Percentiles rank a stretch among this genome's conserved stretches.
Evolutionary conservation across 92 coral and sea anemone species (phyloP).

Genomic region (Porites lobata): DNA sequence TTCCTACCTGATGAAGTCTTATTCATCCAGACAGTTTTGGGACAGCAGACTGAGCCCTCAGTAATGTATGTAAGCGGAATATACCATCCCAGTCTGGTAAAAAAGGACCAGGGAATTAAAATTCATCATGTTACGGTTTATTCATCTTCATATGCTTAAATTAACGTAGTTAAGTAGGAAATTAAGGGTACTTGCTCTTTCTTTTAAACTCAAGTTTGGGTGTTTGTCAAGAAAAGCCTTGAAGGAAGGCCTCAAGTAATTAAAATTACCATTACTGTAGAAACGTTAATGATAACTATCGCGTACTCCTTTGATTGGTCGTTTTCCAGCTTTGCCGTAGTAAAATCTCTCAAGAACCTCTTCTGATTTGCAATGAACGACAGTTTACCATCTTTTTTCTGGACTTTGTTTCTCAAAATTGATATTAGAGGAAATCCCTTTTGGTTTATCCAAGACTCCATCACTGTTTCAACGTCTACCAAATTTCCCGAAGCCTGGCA

Average conservation of each 20-base stretch:
- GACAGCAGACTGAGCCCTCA: conserved; percentile 32
- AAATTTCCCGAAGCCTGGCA: conserved; percentile 47
- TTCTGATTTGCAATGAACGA: conserved; percentile 62
- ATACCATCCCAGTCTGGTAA: conserved; percentile 56
- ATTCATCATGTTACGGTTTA: too few species aligned
- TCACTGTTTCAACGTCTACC: conserved; percentile 69
- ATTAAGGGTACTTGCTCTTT: too few species aligned
- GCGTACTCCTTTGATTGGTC: neutral
- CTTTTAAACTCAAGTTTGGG: too few species aligned
- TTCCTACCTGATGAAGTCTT: conserved; percentile 46
- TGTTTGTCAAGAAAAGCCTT: too few species aligned
- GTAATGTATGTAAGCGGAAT: conserved; percentile 79
- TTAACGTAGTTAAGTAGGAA: too few species aligned
- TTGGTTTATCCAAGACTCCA: conserved; percentile 81
- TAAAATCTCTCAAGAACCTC: conserved; percentile 70
- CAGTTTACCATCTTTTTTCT: conserved; percentile 51
- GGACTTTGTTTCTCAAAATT: conserved; percentile 26
- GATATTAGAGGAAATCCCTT: conserved; percentile 82
- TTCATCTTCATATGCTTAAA: too few species aligned
- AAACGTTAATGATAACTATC: neutral
- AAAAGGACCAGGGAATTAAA: neutral
- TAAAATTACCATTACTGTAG: neutral
- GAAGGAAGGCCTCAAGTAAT: neutral
- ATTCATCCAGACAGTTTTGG: conserved; percentile 73
- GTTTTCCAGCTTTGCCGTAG: neutral